Evolutionary conservation across 2,113 vertebrate genomes (phyloP).

Genomic region (Pelecanoides urinatrix): DNA sequence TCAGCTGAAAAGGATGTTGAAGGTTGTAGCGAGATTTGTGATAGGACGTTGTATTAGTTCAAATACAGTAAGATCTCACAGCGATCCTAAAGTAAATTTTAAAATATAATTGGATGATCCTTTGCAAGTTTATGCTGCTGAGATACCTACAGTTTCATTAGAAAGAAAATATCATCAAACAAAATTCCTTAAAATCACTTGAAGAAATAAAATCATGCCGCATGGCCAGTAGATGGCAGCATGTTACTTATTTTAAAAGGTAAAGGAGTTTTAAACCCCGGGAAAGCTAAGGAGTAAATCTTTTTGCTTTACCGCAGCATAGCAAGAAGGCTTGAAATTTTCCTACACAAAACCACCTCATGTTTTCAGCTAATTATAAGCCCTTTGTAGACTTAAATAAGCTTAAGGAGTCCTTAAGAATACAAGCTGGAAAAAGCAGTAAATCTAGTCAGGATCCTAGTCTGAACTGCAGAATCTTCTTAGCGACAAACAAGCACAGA

Average conservation of each 20-base stretch:
- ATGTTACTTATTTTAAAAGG: neutral
- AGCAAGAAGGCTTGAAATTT: neutral
- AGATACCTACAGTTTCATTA: neutral
- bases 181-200: neutral
- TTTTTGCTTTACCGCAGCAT: neutral
- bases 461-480: constrained; percentile 32
- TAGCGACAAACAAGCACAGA: neutral
- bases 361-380: constrained; percentile 49
- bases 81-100: neutral
- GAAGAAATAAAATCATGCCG: neutral
- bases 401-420: constrained; percentile 33
- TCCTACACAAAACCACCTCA: neutral
- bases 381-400: constrained; percentile 12
- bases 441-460: constrained; percentile 24
- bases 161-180: neutral
- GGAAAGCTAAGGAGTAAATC: neutral
- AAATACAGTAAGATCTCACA: neutral
- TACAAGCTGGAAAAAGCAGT: constrained; percentile 31
- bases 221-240: constrained; percentile 56
- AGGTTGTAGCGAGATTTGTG: neutral
- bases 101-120: neutral
- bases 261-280: neutral
- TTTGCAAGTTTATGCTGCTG: neutral
- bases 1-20: neutral
- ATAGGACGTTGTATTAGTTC: neutral